Base-by-base conservation (phyloP, 2,888 invertebrate species). In the Sclerodermus sp. region DNA sequence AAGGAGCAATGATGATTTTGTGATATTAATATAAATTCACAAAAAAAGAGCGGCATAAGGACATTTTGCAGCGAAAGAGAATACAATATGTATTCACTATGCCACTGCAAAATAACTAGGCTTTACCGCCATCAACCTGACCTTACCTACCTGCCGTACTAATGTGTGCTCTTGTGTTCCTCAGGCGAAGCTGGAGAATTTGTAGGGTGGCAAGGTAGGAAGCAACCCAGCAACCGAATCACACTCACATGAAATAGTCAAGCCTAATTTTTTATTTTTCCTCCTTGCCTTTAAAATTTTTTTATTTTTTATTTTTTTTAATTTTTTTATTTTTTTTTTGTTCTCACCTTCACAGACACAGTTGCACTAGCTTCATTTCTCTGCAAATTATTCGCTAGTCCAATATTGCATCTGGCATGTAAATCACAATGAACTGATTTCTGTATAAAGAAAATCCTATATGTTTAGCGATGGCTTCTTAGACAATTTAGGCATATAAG, bases 131-230 rank as follows among this genome's bases (percentile, higher is more conserved):
- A 76, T 74, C 70, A 71, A 76, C 71, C 73, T 68, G 76, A 77
- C 69, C 73, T 76, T 75, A 76, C 77, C 76, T 77, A 77, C 74
- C 76, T 77, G 77, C 77, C 74, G 72, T 78, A 78, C 77, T 78
- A 78, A 78, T 83, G 81, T 83, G 82, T 83, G 82, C 83, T 83
- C 83, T 81, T 83, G 82, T 82, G 76, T 78, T 79, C 83, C 83
- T 82, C 84, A 87, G 86, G 86, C 84, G 87, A 87, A 83, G 86
- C 86, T 82, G 86, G 86, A 83, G 87, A 87, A 80, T 87, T 86
- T 85, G 86, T 86, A 83, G 85, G 85, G 84, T 86, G 86, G 86
- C 86, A 86, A 86, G 86, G 86, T 86, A 86, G 84, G 79, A 78
- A 77, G 83, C 82, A 83, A 81, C 76, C 77, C 73, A 77, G 75